Evolutionary conservation across 2,797 vertebrate genomes (phyloP), one percentile per base, ranked within the genome.

Genomic region (Thripadectes ignobilis): DNA sequence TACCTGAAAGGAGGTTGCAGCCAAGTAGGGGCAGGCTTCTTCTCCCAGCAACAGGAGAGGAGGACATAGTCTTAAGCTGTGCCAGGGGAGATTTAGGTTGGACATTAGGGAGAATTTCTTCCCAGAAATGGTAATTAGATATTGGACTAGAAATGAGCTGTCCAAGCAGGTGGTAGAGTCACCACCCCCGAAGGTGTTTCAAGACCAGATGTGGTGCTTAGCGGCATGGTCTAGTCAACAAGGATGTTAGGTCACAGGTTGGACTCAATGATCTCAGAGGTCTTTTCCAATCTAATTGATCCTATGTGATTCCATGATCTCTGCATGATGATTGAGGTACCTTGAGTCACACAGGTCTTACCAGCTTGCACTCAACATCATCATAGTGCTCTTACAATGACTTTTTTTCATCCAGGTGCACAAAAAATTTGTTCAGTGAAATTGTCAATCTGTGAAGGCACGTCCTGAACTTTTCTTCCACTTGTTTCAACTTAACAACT

Each of bases 161-260:
- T 22, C 30, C 43, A 65, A 8, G 41, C 22, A n/a, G 41, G 11
- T n/a, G 41, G 23, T 24, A 23, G 14, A 43, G 41, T 65, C 29
- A 65, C 22, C 22, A 24, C 16, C 24, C 23, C 13, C 16, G 29
- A 22, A 45, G 62, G 22, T 45, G 14, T 34, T n/a, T 65, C 46
- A 65, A 65, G 39, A 34, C 11, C 9, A 12, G 32, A 65, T 2
- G 5, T 46, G 22, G 62, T 16, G 45, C 32, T 65, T 18, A n/a
- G 16, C 9, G 41, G 7, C 11, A 46, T n/a, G 16, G 30, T 65
- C 30, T 65, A n/a, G 38, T n/a, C 41, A n/a, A 45, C 41, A n/a
- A 7, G 20, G 17, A 7, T 57, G 20, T 30, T 51, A 0, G 0
- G 43, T 83, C 32, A 13, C 2, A n/a, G 16, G 13, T 6, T 68